Conservation (phyloP, 92 coral and sea anemone species). For the Porites divaricata region DNA sequence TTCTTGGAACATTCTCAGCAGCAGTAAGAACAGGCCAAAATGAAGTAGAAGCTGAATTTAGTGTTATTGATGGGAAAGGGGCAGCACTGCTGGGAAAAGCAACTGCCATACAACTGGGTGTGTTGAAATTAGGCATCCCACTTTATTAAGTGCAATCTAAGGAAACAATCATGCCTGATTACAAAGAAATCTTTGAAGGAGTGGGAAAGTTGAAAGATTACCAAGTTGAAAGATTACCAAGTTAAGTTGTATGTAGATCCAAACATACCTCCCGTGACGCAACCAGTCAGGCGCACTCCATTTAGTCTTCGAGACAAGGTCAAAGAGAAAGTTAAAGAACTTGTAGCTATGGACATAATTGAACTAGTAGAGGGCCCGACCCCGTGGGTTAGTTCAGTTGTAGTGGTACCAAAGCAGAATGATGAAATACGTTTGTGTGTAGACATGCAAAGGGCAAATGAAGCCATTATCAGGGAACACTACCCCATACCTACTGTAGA, state of each 20-base stretch:
- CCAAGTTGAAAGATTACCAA: constrained; percentile 42
- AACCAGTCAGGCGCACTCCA: constrained; percentile 36
- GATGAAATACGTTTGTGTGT: no score
- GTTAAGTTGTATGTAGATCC: constrained; percentile 41
- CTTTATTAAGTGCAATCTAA: not conserved
- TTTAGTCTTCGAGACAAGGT: constrained; percentile 37
- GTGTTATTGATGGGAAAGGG: constrained; percentile 39
- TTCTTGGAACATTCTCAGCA: constrained; percentile 23
- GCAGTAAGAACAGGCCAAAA: not conserved
- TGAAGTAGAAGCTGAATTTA: constrained; percentile 29
- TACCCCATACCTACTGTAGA: constrained; percentile 35
- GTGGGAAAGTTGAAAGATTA: no score
- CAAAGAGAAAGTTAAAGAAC: constrained; percentile 30
- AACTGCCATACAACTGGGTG: constrained; percentile 21
- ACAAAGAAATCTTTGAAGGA: constrained; percentile 44
- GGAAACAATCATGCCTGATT: constrained; percentile 8
- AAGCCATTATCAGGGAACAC: constrained; percentile 12
- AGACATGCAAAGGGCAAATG: no score
- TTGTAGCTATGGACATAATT: constrained; percentile 35
- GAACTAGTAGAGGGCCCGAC: constrained; percentile 57
- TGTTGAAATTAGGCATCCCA: constrained; percentile 6
- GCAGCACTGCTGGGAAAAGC: constrained; percentile 51
- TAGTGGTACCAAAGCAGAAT: constrained; percentile 31
- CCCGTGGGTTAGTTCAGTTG: constrained; percentile 52
- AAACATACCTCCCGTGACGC: constrained; percentile 38